A percentile compares a stretch with the other conserved stretches of the same genome.
Evolutionary conservation across 2,888 invertebrate species (phyloP).

Genomic region (Platypus cylindrus): DNA sequence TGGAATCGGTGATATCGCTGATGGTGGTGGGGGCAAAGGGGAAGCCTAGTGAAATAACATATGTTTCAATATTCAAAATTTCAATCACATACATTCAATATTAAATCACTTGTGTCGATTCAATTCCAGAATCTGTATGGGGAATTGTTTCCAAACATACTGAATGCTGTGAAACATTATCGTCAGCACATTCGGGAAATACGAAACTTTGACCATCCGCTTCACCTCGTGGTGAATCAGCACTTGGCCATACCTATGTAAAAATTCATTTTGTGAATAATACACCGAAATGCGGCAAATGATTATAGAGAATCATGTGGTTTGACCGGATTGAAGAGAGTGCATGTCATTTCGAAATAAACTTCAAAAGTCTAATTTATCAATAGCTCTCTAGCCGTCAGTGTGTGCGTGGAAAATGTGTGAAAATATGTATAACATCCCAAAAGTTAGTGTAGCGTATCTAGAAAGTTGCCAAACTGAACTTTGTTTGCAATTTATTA

Average conservation of each 20-base stretch:
- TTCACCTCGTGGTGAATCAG: slow-evolving; percentile 55
- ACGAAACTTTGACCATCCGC: slow-evolving; percentile 56
- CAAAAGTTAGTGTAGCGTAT: no score
- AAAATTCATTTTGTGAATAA: no score
- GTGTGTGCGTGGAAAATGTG: no score
- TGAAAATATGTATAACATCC: no score
- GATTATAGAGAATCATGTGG: no score
- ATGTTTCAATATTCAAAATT: neutral
- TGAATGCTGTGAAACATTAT: slow-evolving; percentile 29
- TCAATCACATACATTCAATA: neutral
- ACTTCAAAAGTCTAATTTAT: no score
- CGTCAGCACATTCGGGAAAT: slow-evolving; percentile 42
- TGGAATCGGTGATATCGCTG: slow-evolving; percentile 26
- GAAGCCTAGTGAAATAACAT: slow-evolving; percentile 35
- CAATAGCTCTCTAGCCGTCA: no score
- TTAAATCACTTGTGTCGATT: slow-evolving; percentile 58
- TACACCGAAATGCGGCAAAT: no score
- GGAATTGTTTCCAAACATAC: slow-evolving; percentile 37
- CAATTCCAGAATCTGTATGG: slow-evolving; percentile 57
- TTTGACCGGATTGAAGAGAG: no score
- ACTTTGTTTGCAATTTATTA: no score
- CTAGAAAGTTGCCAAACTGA: no score
- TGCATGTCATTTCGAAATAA: no score
- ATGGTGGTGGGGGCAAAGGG: slow-evolving; percentile 35
- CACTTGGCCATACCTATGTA: slow-evolving; percentile 54